Evolutionary conservation across 2,113 vertebrate species (phyloP).

Genomic region (Ictalurus furcatus): DNA sequence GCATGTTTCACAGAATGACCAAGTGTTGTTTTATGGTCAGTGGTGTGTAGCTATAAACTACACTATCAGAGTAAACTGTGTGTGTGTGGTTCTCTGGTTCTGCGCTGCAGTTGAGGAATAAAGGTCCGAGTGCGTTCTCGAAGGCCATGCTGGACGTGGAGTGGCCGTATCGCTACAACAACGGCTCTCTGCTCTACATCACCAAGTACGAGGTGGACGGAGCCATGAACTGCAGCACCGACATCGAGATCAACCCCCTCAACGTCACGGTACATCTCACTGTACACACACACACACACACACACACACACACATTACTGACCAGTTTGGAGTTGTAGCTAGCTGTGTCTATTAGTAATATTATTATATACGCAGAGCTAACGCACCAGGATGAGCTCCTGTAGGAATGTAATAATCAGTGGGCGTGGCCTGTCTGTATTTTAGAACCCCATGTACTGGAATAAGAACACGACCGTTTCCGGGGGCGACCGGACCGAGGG

Average conservation of each 20-base stretch:
- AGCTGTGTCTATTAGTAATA: background rate
- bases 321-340: background rate
- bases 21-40: background rate
- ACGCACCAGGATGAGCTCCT: background rate
- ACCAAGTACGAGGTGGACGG: conserved; percentile 86
- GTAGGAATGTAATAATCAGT: background rate
- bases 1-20: background rate
- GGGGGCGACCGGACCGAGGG: conserved; percentile 71
- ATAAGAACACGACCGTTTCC: conserved; percentile 73
- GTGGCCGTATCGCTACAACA: conserved; percentile 84
- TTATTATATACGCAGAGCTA: background rate
- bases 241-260: conserved; percentile 86
- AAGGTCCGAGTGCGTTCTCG: conserved; percentile 91
- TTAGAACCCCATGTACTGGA: conserved; percentile 63
- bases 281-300: background rate
- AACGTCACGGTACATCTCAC: conserved; percentile 81
- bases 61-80: background rate
- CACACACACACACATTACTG: background rate
- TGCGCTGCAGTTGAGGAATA: conserved; percentile 83
- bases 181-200: conserved; percentile 85
- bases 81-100: conserved; percentile 30
- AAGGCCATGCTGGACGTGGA: conserved; percentile 87
- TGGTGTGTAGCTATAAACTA: background rate
- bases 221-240: conserved; percentile 92
- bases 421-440: conserved; percentile 6